These are phyloP conservation scores for Capra hircus DNA, from an alignment of 2,113 vertebrate genomes.

Conservation along the genomic window DNA sequence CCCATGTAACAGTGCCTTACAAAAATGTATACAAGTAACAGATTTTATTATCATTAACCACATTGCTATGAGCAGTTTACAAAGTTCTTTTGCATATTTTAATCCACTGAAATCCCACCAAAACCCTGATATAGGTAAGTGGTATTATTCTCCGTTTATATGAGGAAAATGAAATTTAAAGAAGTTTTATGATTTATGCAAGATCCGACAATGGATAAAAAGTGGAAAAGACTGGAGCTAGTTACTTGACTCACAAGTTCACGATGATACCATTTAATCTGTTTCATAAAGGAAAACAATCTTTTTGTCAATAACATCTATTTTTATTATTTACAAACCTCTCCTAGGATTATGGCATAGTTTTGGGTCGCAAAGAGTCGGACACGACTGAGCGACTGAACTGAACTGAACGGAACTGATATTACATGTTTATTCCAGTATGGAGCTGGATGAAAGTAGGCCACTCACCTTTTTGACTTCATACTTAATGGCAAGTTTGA, in stretches of 20 bases:
- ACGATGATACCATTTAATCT: not conserved
- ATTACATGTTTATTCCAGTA: not conserved
- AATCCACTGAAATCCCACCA: not conserved
- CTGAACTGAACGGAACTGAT: too few relatives aligned
- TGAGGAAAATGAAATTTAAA: not conserved
- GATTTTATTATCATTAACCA: not conserved
- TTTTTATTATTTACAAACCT: not conserved
- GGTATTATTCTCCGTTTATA: not conserved
- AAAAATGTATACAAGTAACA: not conserved
- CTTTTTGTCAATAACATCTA: not conserved
- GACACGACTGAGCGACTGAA: too few relatives aligned
- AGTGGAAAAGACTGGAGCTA: not conserved
- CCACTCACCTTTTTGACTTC: conserved; percentile 91
- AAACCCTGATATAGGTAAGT: not conserved
- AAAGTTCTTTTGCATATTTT: not conserved
- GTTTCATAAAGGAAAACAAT: not conserved
- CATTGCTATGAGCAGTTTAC: not conserved
- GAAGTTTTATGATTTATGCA: not conserved
- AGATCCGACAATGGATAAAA: not conserved
- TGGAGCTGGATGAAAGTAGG: fast-evolving
- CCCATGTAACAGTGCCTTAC: not conserved
- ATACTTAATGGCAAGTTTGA: conserved; percentile 92
- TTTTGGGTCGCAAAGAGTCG: too few relatives aligned
- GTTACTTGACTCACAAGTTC: not conserved
- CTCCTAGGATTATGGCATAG: not conserved